These are phyloP conservation scores for Prosopocoilus inquinatus DNA, from an alignment of 2,888 invertebrate species.

Conservation along the genomic window DNA sequence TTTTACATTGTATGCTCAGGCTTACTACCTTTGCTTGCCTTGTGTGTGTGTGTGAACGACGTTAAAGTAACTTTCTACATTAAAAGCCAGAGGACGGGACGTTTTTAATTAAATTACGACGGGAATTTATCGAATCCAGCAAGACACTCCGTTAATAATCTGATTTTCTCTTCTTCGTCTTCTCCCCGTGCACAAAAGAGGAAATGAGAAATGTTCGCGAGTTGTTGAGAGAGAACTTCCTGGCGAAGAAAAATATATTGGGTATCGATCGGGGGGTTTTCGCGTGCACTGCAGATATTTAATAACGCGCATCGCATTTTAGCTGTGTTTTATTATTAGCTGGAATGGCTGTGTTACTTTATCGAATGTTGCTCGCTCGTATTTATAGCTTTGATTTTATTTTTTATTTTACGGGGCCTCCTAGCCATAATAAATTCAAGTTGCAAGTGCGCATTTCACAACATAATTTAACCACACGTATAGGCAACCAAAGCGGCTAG, in stretches of 20 bases:
- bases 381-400: conserved; percentile 1
- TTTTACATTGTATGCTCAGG: neutral
- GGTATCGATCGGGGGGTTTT: conserved; percentile 13
- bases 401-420: neutral
- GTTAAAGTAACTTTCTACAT: too few species aligned
- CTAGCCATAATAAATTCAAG: neutral
- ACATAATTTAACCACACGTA: neutral
- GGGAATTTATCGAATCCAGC: too few species aligned
- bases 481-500: neutral
- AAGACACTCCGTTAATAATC: too few species aligned
- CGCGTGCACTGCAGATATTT: conserved; percentile 15
- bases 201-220: neutral
- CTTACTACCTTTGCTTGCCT: neutral
- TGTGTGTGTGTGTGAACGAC: too few species aligned
- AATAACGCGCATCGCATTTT: conserved; percentile 16
- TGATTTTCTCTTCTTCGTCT: too few species aligned
- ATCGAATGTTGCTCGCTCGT: neutral
- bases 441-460: neutral
- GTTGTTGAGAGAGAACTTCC: conserved; percentile 1
- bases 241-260: conserved; percentile 3
- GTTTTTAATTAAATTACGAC: too few species aligned
- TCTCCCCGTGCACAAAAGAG: neutral
- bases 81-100: too few species aligned
- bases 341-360: conserved; percentile 6
- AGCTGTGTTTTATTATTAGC: conserved; percentile 15